phyloP scores from a whole-genome alignment of 2,797 vertebrate genomes.

The Tiaroga cobitis region DNA sequence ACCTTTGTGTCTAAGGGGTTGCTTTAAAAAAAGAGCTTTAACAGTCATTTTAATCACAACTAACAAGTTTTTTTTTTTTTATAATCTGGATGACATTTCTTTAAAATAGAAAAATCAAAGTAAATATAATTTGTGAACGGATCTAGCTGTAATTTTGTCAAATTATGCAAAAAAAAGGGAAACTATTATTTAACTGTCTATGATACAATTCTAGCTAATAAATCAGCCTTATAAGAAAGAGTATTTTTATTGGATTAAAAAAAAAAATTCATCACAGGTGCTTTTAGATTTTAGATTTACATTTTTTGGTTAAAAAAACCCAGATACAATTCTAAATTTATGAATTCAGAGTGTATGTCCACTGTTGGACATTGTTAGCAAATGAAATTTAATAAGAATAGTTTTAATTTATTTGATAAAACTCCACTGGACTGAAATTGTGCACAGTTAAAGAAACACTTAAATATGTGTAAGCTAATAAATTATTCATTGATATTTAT shows the following conservation, averaged over 20 bases:
- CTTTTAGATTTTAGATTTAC: neutral
- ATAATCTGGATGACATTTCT: neutral
- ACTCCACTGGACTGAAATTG: neutral
- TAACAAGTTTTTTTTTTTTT: neutral
- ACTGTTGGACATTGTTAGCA: neutral
- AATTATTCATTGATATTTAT: neutral
- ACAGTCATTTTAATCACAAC: neutral
- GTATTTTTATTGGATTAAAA: neutral
- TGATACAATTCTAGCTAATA: neutral
- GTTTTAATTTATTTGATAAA: neutral
- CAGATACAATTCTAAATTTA: neutral
- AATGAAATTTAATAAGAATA: neutral
- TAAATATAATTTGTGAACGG: neutral
- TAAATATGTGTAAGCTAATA: neutral
- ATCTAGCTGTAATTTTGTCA: neutral
- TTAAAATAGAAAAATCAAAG: neutral
- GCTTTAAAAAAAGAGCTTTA: neutral
- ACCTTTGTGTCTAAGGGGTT: neutral
- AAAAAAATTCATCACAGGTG: neutral
- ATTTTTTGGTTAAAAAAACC: neutral
- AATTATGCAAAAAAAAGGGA: neutral
- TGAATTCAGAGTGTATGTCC: neutral
- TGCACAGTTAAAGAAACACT: conserved; percentile 4
- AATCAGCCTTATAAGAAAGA: neutral
- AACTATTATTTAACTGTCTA: neutral